A percentile compares a stretch with the other conserved stretches of the same genome.
Evolutionary conservation across 2,888 invertebrate species (phyloP).

Genomic region (Rhimphoctona megacephalus): DNA sequence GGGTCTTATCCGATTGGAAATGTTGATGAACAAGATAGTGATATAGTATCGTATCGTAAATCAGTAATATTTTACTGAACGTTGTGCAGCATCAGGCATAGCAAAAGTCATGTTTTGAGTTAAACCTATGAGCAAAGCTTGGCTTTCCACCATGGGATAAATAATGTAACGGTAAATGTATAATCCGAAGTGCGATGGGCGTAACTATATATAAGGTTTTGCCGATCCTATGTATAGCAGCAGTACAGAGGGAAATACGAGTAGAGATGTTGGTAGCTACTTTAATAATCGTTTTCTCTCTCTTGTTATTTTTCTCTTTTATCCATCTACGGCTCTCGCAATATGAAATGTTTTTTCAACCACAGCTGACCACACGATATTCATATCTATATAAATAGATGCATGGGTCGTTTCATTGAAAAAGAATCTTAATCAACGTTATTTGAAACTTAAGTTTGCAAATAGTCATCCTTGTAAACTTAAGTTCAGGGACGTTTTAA

Average conservation of each 20-base stretch:
- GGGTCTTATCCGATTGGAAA: slow-evolving; percentile 1
- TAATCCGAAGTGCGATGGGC: slow-evolving; percentile 76
- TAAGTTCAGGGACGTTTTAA: not conserved
- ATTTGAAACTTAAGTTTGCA: not conserved
- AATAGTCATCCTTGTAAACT: not conserved
- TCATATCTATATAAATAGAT: not conserved
- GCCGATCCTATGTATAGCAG: slow-evolving; percentile 34
- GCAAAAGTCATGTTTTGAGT: slow-evolving; percentile 37
- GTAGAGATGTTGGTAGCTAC: slow-evolving; percentile 63
- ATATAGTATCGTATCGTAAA: slow-evolving; percentile 20
- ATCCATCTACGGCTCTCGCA: slow-evolving; percentile 11
- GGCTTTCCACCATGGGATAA: slow-evolving; percentile 73
- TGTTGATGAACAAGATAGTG: slow-evolving; percentile 18
- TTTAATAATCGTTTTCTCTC: slow-evolving; percentile 54
- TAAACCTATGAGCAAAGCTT: slow-evolving; percentile 25
- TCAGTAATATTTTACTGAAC: slow-evolving; percentile 21
- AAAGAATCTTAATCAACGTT: not conserved
- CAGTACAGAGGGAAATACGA: slow-evolving; percentile 46
- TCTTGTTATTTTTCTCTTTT: slow-evolving; percentile 32
- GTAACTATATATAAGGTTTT: slow-evolving; percentile 67
- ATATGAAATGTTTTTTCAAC: slow-evolving; percentile 25
- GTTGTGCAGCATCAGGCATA: not conserved
- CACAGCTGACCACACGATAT: slow-evolving; percentile 12
- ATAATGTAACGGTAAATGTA: slow-evolving; percentile 80
- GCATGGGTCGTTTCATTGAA: not conserved